These are phyloP conservation scores for Parasteatoda lunata DNA, from an alignment of 2,888 invertebrate genomes.

Conservation along the genomic window DNA sequence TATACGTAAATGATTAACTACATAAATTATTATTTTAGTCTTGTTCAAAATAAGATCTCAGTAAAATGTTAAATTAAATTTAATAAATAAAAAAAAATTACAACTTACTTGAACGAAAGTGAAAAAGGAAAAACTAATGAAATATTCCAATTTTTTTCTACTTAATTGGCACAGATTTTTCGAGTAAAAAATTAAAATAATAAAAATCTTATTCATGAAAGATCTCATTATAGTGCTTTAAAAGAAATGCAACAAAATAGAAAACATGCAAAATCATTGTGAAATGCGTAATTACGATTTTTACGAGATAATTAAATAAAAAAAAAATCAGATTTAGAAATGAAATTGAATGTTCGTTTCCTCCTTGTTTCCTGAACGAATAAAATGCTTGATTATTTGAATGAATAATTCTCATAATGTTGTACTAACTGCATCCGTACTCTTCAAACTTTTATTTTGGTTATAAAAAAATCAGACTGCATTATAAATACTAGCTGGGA, in stretches of 20 bases:
- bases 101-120: too few species aligned
- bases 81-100: too few species aligned
- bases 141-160: too few species aligned
- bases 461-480: background rate
- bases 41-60: too few species aligned
- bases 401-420: background rate
- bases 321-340: constrained; percentile 18
- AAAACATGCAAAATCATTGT: constrained; percentile 4
- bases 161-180: too few species aligned
- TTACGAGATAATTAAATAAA: constrained; percentile 47
- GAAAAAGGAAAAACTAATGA: too few species aligned
- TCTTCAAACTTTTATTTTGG: background rate
- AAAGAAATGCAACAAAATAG: background rate
- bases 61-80: too few species aligned
- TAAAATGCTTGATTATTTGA: background rate
- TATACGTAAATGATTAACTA: too few species aligned
- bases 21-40: too few species aligned
- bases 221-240: too few species aligned
- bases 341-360: constrained; percentile 28
- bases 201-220: too few species aligned
- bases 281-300: constrained; percentile 38
- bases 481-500: constrained; percentile 7
- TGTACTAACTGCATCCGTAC: background rate
- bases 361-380: background rate
- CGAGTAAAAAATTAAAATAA: too few species aligned